These are phyloP conservation scores for Hypercompe scribonia DNA, from an alignment of 2,888 invertebrate genomes.

Conservation along the genomic window DNA sequence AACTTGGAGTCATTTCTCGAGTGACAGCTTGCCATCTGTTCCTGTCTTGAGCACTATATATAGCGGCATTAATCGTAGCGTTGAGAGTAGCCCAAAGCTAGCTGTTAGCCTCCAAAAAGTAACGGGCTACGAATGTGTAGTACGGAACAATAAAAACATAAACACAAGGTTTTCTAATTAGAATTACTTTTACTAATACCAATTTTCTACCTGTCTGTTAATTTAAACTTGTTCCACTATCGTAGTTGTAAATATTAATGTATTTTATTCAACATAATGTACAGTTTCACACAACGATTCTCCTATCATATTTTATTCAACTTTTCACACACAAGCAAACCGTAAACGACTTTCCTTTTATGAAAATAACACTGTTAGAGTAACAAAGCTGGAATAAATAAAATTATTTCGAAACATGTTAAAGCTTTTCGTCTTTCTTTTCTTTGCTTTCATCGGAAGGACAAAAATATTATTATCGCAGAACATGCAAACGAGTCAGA, in stretches of 20 bases:
- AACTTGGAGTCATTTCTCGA: no score
- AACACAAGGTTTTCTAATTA: neutral
- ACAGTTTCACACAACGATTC: neutral
- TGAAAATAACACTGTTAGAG: neutral
- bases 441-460: neutral
- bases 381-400: constrained; percentile 19
- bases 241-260: no score
- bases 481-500: constrained; percentile 4
- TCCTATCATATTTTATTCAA: neutral
- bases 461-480: constrained; percentile 8
- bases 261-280: neutral
- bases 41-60: no score
- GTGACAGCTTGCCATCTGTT: no score
- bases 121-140: no score
- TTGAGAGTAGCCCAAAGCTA: no score
- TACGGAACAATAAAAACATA: no score
- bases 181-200: neutral
- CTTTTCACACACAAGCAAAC: neutral
- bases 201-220: neutral
- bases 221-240: neutral
- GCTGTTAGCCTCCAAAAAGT: no score
- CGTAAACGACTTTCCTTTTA: constrained; percentile 10
- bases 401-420: constrained; percentile 17
- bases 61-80: no score
- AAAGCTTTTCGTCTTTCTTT: constrained; percentile 7